Conservation (phyloP, 2,888 invertebrate genomes). For the Erebia palarica region DNA sequence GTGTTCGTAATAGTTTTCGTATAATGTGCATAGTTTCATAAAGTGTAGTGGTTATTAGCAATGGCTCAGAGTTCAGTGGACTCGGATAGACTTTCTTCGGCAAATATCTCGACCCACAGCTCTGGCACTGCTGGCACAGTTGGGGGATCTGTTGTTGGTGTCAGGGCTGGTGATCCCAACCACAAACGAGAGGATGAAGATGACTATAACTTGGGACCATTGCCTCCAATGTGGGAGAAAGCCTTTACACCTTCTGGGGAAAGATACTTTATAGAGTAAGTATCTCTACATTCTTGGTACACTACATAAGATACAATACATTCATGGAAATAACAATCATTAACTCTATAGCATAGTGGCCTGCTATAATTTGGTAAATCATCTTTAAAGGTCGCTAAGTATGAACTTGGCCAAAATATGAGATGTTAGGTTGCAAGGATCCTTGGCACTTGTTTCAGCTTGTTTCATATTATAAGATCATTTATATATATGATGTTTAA, state of each 20-base stretch:
- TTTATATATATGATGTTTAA: too few relatives aligned
- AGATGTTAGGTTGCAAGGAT: too few relatives aligned
- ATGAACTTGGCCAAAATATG: too few relatives aligned
- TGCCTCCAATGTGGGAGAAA: conserved; percentile 98
- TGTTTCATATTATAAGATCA: too few relatives aligned
- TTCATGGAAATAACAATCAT: too few relatives aligned
- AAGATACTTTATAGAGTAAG: conserved; percentile 98
- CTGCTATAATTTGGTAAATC: neutral
- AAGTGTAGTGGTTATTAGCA: conserved; percentile 37
- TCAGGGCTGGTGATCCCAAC: conserved; percentile 66
- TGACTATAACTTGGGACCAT: conserved; percentile 92
- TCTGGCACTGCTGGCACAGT: conserved; percentile 76
- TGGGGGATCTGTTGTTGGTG: conserved; percentile 76
- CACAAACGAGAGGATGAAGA: conserved; percentile 83
- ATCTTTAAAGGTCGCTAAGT: neutral
- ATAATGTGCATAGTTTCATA: conserved; percentile 28
- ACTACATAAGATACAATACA: too few relatives aligned
- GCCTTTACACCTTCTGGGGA: conserved; percentile 98
- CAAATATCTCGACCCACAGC: conserved; percentile 77
- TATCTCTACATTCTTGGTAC: conserved; percentile 44
- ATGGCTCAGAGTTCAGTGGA: conserved; percentile 77
- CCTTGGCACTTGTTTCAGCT: too few relatives aligned
- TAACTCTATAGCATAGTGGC: too few relatives aligned
- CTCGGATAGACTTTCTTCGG: conserved; percentile 76
- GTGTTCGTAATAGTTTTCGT: conserved; percentile 16